Evolutionary conservation across 2,797 vertebrate genomes (phyloP).

Genomic region (Cottoperca gobio): DNA sequence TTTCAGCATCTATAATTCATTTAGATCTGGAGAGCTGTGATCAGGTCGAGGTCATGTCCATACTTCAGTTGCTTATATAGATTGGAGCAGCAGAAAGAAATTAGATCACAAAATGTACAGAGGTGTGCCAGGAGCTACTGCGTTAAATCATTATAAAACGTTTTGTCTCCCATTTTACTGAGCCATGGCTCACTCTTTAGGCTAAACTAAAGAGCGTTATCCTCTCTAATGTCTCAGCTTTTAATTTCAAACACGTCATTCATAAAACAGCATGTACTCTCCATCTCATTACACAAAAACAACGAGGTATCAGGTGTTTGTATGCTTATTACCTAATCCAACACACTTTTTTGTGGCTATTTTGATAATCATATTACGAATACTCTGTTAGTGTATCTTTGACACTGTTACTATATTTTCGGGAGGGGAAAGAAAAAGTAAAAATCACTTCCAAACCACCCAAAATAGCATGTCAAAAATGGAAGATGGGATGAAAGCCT

Average conservation of each 20-base stretch:
- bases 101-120: slow-evolving; percentile 29
- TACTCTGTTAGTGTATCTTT: neutral
- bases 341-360: neutral
- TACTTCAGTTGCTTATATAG: slow-evolving; percentile 34
- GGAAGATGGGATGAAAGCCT: slow-evolving; percentile 40
- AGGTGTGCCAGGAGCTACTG: slow-evolving; percentile 11
- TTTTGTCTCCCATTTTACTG: slow-evolving; percentile 10
- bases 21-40: slow-evolving; percentile 21
- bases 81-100: slow-evolving; percentile 33
- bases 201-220: neutral
- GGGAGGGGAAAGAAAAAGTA: neutral
- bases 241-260: neutral
- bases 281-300: neutral
- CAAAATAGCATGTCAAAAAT: slow-evolving; percentile 41
- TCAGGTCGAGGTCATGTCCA: slow-evolving; percentile 40
- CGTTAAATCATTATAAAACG: slow-evolving; percentile 5
- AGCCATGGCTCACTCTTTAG: neutral
- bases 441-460: slow-evolving; percentile 11
- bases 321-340: neutral
- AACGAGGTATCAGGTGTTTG: neutral
- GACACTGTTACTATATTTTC: neutral
- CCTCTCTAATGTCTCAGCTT: neutral
- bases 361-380: slow-evolving; percentile 1
- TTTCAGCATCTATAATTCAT: slow-evolving; percentile 55
- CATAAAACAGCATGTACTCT: neutral